Evolutionary conservation across 2,888 invertebrate genomes (phyloP).

Genomic region (Scaptomyza polygonia): DNA sequence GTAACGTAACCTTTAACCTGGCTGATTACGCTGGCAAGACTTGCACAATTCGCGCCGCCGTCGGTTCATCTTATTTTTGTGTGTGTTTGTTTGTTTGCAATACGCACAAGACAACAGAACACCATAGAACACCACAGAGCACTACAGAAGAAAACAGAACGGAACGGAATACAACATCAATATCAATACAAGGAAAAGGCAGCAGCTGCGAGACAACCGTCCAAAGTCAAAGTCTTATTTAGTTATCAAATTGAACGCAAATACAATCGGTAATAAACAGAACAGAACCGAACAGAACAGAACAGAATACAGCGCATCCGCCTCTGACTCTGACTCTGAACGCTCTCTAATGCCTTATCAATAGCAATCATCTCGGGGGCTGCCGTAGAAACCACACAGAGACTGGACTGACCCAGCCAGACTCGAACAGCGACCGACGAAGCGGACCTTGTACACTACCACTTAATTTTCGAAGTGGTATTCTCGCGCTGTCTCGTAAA

Average conservation of each 20-base stretch:
- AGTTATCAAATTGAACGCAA: slow-evolving; percentile 48
- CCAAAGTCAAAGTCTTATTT: slow-evolving; percentile 50
- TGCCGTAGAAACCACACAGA: slow-evolving; percentile 54
- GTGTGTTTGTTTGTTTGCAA: slow-evolving; percentile 4
- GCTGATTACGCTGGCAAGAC: slow-evolving; percentile 45
- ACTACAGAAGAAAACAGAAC: neutral
- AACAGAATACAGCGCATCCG: slow-evolving; percentile 47
- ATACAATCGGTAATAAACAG: slow-evolving; percentile 38
- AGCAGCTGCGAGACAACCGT: slow-evolving; percentile 38
- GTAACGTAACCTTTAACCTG: slow-evolving; percentile 56
- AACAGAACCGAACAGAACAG: slow-evolving; percentile 20
- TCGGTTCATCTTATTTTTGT: slow-evolving; percentile 21
- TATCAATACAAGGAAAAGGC: slow-evolving; percentile 8
- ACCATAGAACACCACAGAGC: neutral
- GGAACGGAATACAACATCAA: slow-evolving; percentile 9
- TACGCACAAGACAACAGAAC: slow-evolving; percentile 12
- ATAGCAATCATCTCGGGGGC: slow-evolving; percentile 56
- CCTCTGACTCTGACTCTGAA: slow-evolving; percentile 21
- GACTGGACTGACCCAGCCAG: slow-evolving; percentile 22
- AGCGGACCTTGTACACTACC: slow-evolving; percentile 42
- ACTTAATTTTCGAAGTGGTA: slow-evolving; percentile 69
- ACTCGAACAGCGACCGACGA: slow-evolving; percentile 15
- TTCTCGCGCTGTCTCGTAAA: slow-evolving; percentile 76
- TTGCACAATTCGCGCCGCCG: slow-evolving; percentile 47
- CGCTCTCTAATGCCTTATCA: slow-evolving; percentile 67